phyloP scores from a whole-genome alignment of 2,888 invertebrate species.

The Ceratothoa steindachneri region DNA sequence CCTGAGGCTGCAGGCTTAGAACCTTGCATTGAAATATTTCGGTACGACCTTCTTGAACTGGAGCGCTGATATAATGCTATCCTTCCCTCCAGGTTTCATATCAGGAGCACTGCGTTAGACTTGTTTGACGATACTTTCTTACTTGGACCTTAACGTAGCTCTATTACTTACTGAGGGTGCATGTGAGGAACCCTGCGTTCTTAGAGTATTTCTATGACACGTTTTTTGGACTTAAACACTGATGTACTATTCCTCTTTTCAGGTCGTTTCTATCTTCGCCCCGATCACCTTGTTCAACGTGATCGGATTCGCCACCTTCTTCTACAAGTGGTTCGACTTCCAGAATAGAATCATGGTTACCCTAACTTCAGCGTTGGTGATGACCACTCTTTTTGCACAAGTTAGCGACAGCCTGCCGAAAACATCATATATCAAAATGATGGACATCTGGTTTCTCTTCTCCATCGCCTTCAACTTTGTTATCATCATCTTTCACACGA shows the following conservation, averaged over 20 bases:
- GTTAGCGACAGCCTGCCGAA: conserved; percentile 19
- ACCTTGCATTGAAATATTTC: no score
- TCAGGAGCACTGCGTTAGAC: no score
- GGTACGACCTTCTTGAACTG: no score
- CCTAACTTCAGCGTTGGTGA: conserved; percentile 19
- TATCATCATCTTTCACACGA: conserved; percentile 27
- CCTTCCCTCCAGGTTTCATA: no score
- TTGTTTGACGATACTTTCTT: no score
- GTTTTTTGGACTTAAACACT: no score
- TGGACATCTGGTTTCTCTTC: conserved; percentile 42
- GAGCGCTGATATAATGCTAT: no score
- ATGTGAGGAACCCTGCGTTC: no score
- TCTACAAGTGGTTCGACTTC: conserved; percentile 45
- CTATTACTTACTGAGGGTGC: no score
- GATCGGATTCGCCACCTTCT: conserved; percentile 39
- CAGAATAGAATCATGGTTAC: conserved; percentile 41
- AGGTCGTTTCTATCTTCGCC: conserved; percentile 34
- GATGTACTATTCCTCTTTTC: conserved; percentile 14
- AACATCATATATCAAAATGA: conserved; percentile 34
- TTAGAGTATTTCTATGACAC: no score
- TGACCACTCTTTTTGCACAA: conserved; percentile 22
- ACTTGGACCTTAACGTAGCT: no score
- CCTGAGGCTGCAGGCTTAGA: no score
- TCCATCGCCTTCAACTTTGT: conserved; percentile 31
- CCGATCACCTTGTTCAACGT: conserved; percentile 28